phyloP scores from a whole-genome alignment of 2,113 vertebrate genomes.

The Enhydra lutris region DNA sequence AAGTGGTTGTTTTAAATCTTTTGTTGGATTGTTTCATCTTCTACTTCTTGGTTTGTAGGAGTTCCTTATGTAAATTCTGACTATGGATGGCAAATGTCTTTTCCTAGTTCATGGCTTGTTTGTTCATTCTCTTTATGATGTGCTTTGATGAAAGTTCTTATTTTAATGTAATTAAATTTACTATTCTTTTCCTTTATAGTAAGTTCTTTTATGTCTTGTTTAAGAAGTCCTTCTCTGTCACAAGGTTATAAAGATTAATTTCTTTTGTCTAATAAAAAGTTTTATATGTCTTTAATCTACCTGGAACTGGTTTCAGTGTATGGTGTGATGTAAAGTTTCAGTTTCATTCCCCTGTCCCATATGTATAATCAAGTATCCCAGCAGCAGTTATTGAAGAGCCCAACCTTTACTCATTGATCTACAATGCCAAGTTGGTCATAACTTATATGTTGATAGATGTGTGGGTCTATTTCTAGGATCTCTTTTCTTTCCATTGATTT shows the following conservation, averaged over 20 bases:
- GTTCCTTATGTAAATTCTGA: neutral
- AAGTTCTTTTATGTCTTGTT: neutral
- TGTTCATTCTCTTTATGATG: neutral
- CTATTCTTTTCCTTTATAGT: neutral
- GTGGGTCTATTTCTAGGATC: neutral
- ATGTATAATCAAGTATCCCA: neutral
- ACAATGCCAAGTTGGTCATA: neutral
- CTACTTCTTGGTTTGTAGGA: neutral
- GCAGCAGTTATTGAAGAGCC: neutral
- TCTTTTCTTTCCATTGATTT: neutral
- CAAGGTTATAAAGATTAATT: neutral
- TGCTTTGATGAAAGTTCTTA: neutral
- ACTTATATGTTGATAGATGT: neutral
- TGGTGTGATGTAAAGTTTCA: neutral
- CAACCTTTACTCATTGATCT: neutral
- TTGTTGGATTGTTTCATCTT: neutral
- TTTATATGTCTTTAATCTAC: neutral
- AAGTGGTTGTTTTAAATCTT: neutral
- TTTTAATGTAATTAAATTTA: neutral
- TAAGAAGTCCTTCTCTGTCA: neutral
- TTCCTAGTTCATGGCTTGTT: neutral
- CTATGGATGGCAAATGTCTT: neutral
- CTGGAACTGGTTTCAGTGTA: neutral
- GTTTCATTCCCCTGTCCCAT: neutral
- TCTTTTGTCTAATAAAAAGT: neutral